phyloP scores from a whole-genome alignment of 92 coral and sea anemone species.

The Umimayanthus chanpuru region DNA sequence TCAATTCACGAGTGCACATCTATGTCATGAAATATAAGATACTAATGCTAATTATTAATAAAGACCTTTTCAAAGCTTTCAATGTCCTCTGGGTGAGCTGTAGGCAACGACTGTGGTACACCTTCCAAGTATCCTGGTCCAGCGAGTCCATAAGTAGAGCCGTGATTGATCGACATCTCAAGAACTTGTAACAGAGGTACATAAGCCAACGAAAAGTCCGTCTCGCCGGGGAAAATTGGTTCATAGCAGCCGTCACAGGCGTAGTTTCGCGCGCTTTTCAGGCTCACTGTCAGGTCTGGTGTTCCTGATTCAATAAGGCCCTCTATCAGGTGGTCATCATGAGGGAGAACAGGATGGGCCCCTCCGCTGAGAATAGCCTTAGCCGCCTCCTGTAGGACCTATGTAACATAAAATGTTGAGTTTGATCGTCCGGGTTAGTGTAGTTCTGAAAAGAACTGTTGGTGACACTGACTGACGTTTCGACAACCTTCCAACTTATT shows the following conservation, averaged over 20 bases:
- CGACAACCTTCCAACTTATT: too few species aligned
- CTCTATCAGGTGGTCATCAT: constrained; percentile 61
- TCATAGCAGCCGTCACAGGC: constrained; percentile 89
- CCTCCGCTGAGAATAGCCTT: constrained; percentile 78
- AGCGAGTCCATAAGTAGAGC: constrained; percentile 66
- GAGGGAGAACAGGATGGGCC: constrained; percentile 73
- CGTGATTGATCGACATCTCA: constrained; percentile 83
- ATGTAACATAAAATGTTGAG: too few species aligned
- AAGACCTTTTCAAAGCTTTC: too few species aligned
- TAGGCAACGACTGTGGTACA: constrained; percentile 61
- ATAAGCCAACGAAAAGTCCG: constrained; percentile 75
- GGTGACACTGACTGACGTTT: too few species aligned
- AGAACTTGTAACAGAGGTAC: constrained; percentile 65
- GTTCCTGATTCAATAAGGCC: too few species aligned
- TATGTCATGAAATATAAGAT: too few species aligned
- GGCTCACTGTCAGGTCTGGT: not conserved
- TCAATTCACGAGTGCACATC: too few species aligned
- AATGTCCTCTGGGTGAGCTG: too few species aligned
- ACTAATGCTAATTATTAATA: too few species aligned
- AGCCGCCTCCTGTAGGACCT: constrained; percentile 66
- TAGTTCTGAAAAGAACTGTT: too few species aligned
- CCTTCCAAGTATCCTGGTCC: constrained; percentile 73
- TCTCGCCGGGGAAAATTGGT: constrained; percentile 70
- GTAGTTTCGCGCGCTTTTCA: constrained; percentile 47
- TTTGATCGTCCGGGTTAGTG: too few species aligned